These are phyloP conservation scores for Petrocephalus sullivani DNA, from an alignment of 2,797 vertebrate species.

Conservation along the genomic window DNA sequence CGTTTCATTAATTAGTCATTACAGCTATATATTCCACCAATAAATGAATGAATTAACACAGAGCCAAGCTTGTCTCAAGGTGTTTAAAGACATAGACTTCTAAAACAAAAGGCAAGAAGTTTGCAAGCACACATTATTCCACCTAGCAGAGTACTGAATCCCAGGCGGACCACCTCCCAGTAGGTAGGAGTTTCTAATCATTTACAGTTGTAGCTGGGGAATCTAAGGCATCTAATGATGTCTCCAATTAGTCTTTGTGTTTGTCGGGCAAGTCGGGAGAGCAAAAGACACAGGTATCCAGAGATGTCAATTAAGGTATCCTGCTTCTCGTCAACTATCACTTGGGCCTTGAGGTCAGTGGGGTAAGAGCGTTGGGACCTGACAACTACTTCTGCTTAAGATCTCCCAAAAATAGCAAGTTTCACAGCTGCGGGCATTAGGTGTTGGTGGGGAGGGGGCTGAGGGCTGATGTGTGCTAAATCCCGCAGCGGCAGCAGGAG, in stretches of 20 bases:
- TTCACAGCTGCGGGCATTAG: neutral
- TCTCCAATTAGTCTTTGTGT: neutral
- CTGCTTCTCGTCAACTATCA: neutral
- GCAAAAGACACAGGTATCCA: neutral
- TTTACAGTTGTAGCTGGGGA: neutral
- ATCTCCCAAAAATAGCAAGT: conserved; percentile 15
- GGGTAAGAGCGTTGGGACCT: neutral
- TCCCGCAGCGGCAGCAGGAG: neutral
- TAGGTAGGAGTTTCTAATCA: neutral
- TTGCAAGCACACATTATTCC: neutral
- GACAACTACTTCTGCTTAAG: neutral
- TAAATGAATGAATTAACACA: neutral
- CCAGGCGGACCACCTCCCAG: neutral
- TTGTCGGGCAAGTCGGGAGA: neutral
- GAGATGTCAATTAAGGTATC: conserved; percentile 20
- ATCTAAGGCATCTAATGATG: neutral
- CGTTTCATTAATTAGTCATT: neutral
- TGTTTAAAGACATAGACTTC: neutral
- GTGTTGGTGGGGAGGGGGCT: neutral
- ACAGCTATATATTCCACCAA: neutral
- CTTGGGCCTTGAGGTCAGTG: neutral
- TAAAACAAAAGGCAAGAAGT: neutral
- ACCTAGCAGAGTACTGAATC: neutral
- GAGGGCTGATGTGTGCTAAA: neutral
- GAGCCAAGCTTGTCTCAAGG: neutral